Conservation (phyloP, 1,140 invertebrate genomes). For the Pristionchus pacificus region DNA sequence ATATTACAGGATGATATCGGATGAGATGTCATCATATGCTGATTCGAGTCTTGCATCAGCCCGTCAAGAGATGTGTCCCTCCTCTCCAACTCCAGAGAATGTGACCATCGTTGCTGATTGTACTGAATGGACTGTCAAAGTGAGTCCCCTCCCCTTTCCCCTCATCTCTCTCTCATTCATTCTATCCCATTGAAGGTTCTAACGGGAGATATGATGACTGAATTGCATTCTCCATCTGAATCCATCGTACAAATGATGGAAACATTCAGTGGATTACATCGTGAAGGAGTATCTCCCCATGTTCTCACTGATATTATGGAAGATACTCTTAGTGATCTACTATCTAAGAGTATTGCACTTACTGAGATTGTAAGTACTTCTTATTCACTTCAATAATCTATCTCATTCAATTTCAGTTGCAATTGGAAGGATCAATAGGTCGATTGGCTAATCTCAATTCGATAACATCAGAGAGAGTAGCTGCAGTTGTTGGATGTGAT, state of each 20-base stretch:
- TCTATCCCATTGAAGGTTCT: too few relatives aligned
- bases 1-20: too few relatives aligned
- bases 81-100: neutral
- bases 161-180: too few relatives aligned
- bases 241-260: conserved; percentile 40
- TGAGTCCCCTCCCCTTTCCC: too few relatives aligned
- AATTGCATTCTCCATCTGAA: conserved; percentile 37
- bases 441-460: conserved; percentile 11
- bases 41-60: too few relatives aligned
- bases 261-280: conserved; percentile 36
- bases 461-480: conserved; percentile 37
- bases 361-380: conserved; percentile 33
- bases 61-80: too few relatives aligned
- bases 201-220: neutral
- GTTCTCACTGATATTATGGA: conserved; percentile 40
- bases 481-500: conserved; percentile 42
- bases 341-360: conserved; percentile 30
- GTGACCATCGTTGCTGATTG: conserved; percentile 32
- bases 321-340: conserved; percentile 28
- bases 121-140: conserved; percentile 30
- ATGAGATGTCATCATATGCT: too few relatives aligned
- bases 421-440: conserved; percentile 6
- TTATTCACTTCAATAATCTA: conserved; percentile 22
- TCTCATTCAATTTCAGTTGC: conserved; percentile 1
- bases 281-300: conserved; percentile 21